Evolutionary conservation across 2,888 invertebrate species (phyloP), one percentile per base, ranked within the genome.

Genomic region (Hymenopus coronatus): DNA sequence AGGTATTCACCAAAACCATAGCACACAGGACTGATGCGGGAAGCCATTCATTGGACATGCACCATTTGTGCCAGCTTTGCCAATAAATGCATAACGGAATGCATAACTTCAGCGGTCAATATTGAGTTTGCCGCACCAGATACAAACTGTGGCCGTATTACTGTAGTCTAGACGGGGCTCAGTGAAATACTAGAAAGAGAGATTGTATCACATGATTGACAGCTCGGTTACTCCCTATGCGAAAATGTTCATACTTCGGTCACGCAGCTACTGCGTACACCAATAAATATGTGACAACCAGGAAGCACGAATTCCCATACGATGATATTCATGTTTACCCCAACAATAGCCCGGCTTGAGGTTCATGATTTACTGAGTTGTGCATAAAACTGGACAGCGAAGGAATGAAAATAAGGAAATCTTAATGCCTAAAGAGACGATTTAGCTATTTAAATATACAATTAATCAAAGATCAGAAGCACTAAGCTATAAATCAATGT

Each of bases 51-150:
- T 25, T 86, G 86, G 30, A 25, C 81, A 86, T 81, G 86, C 70
- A 81, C 81, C 86, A 86, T 86, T 86, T 86, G 85, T 46, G 85
- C 3, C 54, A 40, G 46, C 85, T 85, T 85, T 85, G 85, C 40
- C 85, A 85, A 33, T 8, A 46, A 85, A 25, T 46, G 12, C 46
- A 46, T 85, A n/a, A 85, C 40, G 20, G 40, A 30, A 25, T 46
- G 27, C 46, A 46, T 85, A 85, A 85, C 85, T 40, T 85, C 20
- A 81, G 25, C 70, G 20, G 86, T 86, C 86, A 86, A 86, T 86
- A 70, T 86, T 86, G 86, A 81, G 86, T 81, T 81, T 86, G 54
- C 9, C 15, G 86, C 28, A 25, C 28, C 28, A 70, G 28, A 8
- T 9, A 14, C 28, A 25, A 30, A 81, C 20, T 81, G 28, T 81